Conservation (phyloP, 2,888 invertebrate genomes). For the Crematogaster levior region DNA sequence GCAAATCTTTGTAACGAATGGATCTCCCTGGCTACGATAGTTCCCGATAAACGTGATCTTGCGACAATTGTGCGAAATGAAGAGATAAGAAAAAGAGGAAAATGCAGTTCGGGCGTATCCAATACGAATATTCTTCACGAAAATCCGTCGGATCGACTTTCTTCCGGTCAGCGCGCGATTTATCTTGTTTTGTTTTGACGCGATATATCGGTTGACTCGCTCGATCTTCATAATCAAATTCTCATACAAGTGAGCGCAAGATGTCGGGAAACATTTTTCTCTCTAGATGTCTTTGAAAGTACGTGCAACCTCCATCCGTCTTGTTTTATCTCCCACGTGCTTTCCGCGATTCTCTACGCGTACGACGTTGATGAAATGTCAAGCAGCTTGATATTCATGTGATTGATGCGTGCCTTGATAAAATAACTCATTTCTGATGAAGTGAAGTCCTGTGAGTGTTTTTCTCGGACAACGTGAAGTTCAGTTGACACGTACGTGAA, state of each 20-base stretch:
- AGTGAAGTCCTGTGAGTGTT: not conserved
- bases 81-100: constrained; percentile 28
- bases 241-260: constrained; percentile 29
- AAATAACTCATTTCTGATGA: constrained; percentile 46
- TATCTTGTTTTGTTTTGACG: constrained; percentile 48
- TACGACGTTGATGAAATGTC: constrained; percentile 44
- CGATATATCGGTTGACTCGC: constrained; percentile 43
- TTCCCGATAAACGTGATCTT: constrained; percentile 38
- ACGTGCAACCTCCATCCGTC: constrained; percentile 48
- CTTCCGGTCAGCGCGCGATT: constrained; percentile 3
- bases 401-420: constrained; percentile 44
- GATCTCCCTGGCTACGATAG: constrained; percentile 33
- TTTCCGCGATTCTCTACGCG: constrained; percentile 34
- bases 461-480: not conserved
- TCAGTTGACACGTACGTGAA: not conserved
- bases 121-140: not conserved
- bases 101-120: constrained; percentile 5
- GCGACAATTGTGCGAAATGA: constrained; percentile 47
- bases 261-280: constrained; percentile 46
- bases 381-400: constrained; percentile 42
- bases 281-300: constrained; percentile 38
- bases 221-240: constrained; percentile 56
- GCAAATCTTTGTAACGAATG: constrained; percentile 62
- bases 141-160: not conserved
- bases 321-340: constrained; percentile 43